These are phyloP conservation scores for Phrynosoma blainvillii DNA, from an alignment of 2,113 vertebrate species.

Conservation along the genomic window DNA sequence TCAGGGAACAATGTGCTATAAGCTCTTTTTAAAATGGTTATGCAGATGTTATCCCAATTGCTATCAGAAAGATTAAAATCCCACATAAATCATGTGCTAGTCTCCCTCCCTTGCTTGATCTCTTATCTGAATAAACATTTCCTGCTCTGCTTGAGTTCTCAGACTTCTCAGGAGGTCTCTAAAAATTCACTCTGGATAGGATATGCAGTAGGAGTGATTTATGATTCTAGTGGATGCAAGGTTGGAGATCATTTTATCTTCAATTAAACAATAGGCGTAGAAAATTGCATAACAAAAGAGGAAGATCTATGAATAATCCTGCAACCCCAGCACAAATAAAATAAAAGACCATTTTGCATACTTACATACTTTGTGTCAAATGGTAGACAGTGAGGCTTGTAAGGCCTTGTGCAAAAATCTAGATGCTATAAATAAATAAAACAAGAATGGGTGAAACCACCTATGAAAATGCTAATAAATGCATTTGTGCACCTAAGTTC, in stretches of 20 bases:
- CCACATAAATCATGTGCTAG: neutral
- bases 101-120: neutral
- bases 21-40: neutral
- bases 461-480: no score
- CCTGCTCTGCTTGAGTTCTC: constrained; percentile 63
- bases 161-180: constrained; percentile 23
- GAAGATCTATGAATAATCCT: constrained; percentile 48
- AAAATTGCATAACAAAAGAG: constrained; percentile 50
- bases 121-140: constrained; percentile 68
- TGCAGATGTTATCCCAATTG: rapidly evolving
- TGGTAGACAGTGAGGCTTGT: neutral
- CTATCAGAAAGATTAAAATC: constrained; percentile 26
- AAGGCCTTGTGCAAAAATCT: neutral
- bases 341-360: neutral
- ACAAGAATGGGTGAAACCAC: neutral
- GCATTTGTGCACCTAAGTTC: neutral
- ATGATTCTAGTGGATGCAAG: constrained; percentile 41
- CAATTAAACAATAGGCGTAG: constrained; percentile 62
- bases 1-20: neutral
- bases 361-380: rapidly evolving
- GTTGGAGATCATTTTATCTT: constrained; percentile 57
- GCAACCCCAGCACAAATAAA: neutral
- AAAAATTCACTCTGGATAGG: constrained; percentile 31
- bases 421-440: neutral
- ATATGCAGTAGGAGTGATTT: constrained; percentile 55